Conservation (phyloP, 35 echinoderm and acorn worm genomes). For the Apostichopus californicus region DNA sequence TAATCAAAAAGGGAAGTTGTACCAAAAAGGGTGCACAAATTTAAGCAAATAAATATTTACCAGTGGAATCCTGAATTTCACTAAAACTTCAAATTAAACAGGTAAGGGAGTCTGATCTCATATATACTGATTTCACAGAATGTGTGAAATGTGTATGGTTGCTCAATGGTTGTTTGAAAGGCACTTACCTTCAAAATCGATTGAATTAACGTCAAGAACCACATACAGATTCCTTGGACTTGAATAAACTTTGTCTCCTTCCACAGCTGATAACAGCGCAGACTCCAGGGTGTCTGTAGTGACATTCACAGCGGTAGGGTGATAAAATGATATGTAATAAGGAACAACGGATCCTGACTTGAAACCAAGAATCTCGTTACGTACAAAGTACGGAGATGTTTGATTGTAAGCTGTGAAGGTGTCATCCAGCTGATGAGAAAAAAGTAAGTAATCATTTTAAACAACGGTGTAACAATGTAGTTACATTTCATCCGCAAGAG, state of each 20-base stretch:
- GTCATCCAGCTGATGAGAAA: slow-evolving; percentile 14
- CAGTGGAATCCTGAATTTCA: too few relatives aligned
- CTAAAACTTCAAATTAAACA: too few relatives aligned
- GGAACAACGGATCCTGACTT: slow-evolving; percentile 33
- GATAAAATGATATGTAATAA: slow-evolving; percentile 9
- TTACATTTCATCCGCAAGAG: too few relatives aligned
- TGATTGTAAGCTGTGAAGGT: background rate
- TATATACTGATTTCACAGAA: too few relatives aligned
- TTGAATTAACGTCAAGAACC: background rate
- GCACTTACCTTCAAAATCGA: slow-evolving; percentile 29
- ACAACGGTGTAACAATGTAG: too few relatives aligned
- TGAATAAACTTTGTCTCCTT: background rate
- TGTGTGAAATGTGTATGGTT: too few relatives aligned
- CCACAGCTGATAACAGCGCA: background rate
- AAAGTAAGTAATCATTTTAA: background rate
- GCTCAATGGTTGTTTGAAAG: background rate
- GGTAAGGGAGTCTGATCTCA: too few relatives aligned
- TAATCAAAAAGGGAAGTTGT: too few relatives aligned
- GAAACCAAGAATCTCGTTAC: slow-evolving; percentile 33
- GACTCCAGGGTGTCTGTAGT: background rate
- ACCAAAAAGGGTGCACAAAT: too few relatives aligned
- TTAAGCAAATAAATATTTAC: too few relatives aligned
- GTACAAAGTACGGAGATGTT: slow-evolving; percentile 8
- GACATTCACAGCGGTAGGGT: slow-evolving; percentile 13
- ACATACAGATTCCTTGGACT: background rate